Conservation (phyloP, 2,113 vertebrate species). For the Heliornis fulica region DNA sequence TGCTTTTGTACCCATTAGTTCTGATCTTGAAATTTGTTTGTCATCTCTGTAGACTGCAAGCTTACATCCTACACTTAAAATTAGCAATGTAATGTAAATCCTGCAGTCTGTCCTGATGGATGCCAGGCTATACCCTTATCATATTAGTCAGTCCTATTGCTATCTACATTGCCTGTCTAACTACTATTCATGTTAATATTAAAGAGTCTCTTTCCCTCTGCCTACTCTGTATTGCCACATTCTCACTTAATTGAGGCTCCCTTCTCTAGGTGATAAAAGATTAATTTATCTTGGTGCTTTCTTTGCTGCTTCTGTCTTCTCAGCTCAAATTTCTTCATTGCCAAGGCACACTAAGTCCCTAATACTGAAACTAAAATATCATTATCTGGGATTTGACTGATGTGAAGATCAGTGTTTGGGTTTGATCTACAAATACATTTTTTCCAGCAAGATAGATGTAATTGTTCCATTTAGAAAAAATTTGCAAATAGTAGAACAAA, state of each 20-base stretch:
- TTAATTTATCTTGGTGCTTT: not conserved
- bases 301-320: not conserved
- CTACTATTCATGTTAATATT: not conserved
- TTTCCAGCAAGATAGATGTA: not conserved
- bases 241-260: not conserved
- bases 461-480: not conserved
- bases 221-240: not conserved
- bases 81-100: not conserved
- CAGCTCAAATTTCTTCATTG: not conserved
- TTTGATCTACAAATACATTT: not conserved
- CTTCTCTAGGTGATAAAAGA: not conserved
- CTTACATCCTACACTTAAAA: not conserved
- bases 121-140: not conserved
- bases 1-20: not conserved
- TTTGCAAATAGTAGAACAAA: not conserved
- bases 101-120: not conserved
- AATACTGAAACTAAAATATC: not conserved
- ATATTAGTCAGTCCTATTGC: not conserved
- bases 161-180: not conserved
- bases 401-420: not conserved
- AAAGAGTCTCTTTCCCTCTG: not conserved
- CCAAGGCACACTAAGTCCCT: not conserved
- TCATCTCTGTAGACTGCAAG: not conserved
- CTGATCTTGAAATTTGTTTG: not conserved
- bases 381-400: not conserved